Evolutionary conservation across 1,140 invertebrate species (phyloP).

Genomic region (Halictus rubicundus): DNA sequence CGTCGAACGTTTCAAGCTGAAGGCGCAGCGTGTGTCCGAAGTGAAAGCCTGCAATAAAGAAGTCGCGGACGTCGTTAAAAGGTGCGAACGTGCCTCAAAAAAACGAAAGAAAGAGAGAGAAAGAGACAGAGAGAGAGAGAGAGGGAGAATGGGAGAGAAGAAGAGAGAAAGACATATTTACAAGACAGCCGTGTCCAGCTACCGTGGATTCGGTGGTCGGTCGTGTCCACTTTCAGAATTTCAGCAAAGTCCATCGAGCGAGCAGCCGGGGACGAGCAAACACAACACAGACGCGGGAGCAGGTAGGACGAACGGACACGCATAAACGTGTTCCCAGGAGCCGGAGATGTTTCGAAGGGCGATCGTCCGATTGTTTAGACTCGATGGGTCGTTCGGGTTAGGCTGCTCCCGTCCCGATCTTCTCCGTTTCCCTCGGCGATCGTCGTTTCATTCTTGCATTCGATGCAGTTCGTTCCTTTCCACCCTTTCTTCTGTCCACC

Average conservation of each 20-base stretch:
- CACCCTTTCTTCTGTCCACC: constrained; percentile 21
- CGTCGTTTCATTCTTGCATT: constrained; percentile 32
- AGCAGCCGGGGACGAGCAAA: neutral
- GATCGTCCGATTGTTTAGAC: constrained; percentile 76
- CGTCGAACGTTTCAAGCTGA: too few relatives aligned
- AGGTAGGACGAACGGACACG: constrained; percentile 56
- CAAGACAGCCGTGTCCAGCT: constrained; percentile 1
- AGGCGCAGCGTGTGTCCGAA: too few relatives aligned
- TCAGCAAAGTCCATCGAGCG: constrained; percentile 17
- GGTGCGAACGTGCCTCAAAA: neutral
- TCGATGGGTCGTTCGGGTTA: constrained; percentile 64
- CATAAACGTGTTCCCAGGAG: constrained; percentile 71
- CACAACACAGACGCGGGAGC: constrained; percentile 1
- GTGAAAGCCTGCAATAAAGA: neutral
- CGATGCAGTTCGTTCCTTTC: constrained; percentile 31
- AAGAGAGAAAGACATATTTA: constrained; percentile 4
- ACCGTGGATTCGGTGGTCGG: constrained; percentile 14
- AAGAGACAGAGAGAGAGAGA: neutral
- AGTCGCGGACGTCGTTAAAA: neutral
- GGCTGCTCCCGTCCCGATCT: constrained; percentile 54
- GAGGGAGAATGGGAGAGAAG: too few relatives aligned
- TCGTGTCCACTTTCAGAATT: neutral
- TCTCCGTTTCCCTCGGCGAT: constrained; percentile 29
- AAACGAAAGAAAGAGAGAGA: neutral
- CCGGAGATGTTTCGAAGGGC: constrained; percentile 69